These are phyloP conservation scores for Cricetomys ansorgei DNA, from an alignment of 2,113 vertebrate genomes.

Conservation along the genomic window DNA sequence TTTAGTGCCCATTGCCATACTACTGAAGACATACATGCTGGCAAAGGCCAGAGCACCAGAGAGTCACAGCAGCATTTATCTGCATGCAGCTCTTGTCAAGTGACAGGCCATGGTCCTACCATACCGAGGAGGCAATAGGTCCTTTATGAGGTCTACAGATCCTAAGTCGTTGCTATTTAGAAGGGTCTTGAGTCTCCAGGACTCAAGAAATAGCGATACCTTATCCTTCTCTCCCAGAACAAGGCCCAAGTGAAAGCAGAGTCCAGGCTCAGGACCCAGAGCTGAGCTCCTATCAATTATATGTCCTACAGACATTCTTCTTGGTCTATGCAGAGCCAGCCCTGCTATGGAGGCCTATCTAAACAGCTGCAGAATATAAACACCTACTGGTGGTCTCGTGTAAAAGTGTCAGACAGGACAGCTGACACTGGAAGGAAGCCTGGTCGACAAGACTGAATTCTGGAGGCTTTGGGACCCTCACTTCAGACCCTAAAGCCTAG, in stretches of 20 bases:
- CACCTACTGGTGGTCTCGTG: slow-evolving; percentile 79
- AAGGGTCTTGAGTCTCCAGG: not conserved
- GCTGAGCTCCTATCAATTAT: slow-evolving; percentile 78
- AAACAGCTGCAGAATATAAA: slow-evolving; percentile 84
- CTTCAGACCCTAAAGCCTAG: not conserved
- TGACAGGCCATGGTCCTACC: not conserved
- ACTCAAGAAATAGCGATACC: no score
- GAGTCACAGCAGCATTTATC: not conserved
- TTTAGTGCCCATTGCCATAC: not conserved
- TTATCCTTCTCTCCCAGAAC: not conserved
- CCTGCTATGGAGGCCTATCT: slow-evolving; percentile 79
- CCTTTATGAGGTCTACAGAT: not conserved
- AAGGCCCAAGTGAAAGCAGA: not conserved
- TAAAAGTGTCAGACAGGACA: not conserved
- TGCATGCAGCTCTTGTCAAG: not conserved
- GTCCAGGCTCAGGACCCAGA: slow-evolving; percentile 58
- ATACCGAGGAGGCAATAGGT: not conserved
- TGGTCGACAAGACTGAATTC: slow-evolving; percentile 67
- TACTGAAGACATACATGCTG: not conserved
- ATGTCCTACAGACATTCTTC: slow-evolving; percentile 62
- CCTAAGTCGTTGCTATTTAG: not conserved
- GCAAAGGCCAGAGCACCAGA: not conserved
- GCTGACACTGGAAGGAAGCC: slow-evolving; percentile 58
- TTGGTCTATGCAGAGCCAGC: not conserved
- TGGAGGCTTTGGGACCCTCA: not conserved